Evolutionary conservation across 1,140 invertebrate species (phyloP).

Genomic region (Anagrus nilaparvatae): DNA sequence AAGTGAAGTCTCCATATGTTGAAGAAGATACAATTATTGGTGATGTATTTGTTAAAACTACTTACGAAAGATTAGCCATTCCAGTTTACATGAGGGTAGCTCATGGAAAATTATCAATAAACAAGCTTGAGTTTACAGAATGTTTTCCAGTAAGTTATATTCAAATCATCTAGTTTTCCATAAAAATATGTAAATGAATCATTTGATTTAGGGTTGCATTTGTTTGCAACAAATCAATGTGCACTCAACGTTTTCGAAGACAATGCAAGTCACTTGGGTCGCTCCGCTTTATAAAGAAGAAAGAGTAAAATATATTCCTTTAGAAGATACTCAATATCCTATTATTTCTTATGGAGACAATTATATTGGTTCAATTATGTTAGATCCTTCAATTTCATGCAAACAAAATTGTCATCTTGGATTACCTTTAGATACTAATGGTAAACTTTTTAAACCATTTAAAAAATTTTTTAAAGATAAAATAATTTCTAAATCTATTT

Average conservation of each 20-base stretch:
- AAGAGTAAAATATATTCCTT: slow-evolving; percentile 40
- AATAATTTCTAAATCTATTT: slow-evolving; percentile 10
- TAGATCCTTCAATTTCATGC: slow-evolving; percentile 63
- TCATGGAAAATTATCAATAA: slow-evolving; percentile 50
- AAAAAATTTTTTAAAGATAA: neutral
- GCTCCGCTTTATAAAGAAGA: slow-evolving; percentile 42
- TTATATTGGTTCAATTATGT: slow-evolving; percentile 42
- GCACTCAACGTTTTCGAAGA: slow-evolving; percentile 60
- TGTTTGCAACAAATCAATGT: slow-evolving; percentile 62
- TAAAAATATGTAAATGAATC: too few species aligned
- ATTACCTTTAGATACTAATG: slow-evolving; percentile 45
- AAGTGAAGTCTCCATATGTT: slow-evolving; percentile 54
- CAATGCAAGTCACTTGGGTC: slow-evolving; percentile 53
- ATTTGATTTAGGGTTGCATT: slow-evolving; percentile 68
- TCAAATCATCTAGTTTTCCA: too few species aligned
- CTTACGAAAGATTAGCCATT: slow-evolving; percentile 56
- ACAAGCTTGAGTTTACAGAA: slow-evolving; percentile 62
- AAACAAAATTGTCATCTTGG: slow-evolving; percentile 67
- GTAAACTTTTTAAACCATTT: slow-evolving; percentile 32
- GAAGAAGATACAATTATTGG: slow-evolving; percentile 59
- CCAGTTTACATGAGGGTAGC: slow-evolving; percentile 53
- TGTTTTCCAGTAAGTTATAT: slow-evolving; percentile 67
- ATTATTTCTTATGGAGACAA: slow-evolving; percentile 41
- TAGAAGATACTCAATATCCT: slow-evolving; percentile 29
- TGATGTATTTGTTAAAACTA: slow-evolving; percentile 62